A percentile compares a stretch with the other conserved stretches of the same genome.
phyloP scores from a whole-genome alignment of 2,888 invertebrate species.

The Dynastes hyllus region DNA sequence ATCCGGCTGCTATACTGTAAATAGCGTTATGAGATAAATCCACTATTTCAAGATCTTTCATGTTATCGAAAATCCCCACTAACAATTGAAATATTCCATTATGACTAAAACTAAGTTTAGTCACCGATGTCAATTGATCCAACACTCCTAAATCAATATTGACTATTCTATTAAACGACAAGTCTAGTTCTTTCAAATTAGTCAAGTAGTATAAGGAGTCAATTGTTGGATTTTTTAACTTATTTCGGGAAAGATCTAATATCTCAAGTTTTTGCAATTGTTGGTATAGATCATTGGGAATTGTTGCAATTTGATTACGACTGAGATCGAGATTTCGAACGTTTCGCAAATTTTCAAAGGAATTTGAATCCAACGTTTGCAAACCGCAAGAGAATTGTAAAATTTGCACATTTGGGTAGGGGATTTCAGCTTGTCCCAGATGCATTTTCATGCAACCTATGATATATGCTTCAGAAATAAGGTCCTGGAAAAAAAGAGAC shows the following conservation, averaged over 20 bases:
- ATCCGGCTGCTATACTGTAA: conserved; percentile 52
- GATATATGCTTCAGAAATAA: conserved; percentile 41
- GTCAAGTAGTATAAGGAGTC: conserved; percentile 57
- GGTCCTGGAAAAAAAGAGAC: conserved; percentile 48
- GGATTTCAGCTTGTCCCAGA: conserved; percentile 49
- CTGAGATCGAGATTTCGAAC: conserved; percentile 54
- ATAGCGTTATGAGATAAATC: conserved; percentile 57
- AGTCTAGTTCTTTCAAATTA: conserved; percentile 55
- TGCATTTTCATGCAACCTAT: conserved; percentile 45
- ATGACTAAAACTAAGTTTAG: conserved; percentile 54
- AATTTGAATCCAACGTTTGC: conserved; percentile 48
- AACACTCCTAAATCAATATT: conserved; percentile 56
- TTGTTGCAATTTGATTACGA: conserved; percentile 53
- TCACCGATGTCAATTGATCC: conserved; percentile 54
- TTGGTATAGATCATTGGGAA: conserved; percentile 57
- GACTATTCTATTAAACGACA: conserved; percentile 56
- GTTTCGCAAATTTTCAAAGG: conserved; percentile 53
- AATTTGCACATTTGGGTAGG: conserved; percentile 54
- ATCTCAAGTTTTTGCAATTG: conserved; percentile 51
- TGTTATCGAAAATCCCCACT: conserved; percentile 58
- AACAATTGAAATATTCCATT: conserved; percentile 54
- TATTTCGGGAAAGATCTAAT: conserved; percentile 56
- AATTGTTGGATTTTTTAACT: conserved; percentile 55
- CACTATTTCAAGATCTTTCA: conserved; percentile 52
- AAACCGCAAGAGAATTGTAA: conserved; percentile 54